A percentile compares a stretch with the other conserved stretches of the same genome.
phyloP scores from a whole-genome alignment of 2,888 invertebrate species.

The Drosophila paramelanica region DNA sequence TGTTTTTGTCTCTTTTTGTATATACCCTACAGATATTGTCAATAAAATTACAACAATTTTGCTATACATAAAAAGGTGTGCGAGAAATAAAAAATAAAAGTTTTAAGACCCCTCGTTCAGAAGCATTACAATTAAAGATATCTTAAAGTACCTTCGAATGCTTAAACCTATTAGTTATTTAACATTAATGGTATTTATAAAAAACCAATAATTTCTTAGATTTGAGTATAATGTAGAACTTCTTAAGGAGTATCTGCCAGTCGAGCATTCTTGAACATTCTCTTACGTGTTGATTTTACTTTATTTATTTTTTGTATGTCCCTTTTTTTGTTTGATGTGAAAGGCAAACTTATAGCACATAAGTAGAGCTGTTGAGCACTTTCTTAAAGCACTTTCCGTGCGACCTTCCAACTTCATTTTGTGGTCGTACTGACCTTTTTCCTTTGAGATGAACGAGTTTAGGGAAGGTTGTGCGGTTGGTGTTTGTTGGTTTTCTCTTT shows the following conservation, averaged over 20 bases:
- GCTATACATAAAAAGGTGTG: too few species aligned
- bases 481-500: not conserved
- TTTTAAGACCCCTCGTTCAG: too few species aligned
- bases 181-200: too few species aligned
- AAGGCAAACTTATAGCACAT: conserved; percentile 11
- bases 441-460: not conserved
- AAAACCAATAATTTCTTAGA: too few species aligned
- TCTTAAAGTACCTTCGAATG: too few species aligned
- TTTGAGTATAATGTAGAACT: too few species aligned
- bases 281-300: not conserved
- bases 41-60: too few species aligned
- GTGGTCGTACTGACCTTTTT: conserved; percentile 33
- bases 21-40: not conserved
- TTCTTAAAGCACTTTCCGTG: conserved; percentile 28
- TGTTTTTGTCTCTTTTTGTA: not conserved
- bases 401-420: conserved; percentile 40
- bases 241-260: not conserved
- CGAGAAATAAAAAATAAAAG: too few species aligned
- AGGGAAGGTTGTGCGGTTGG: not conserved
- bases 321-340: conserved; percentile 13
- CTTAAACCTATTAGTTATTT: too few species aligned
- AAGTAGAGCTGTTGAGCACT: conserved; percentile 23
- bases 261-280: not conserved
- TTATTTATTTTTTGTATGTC: not conserved
- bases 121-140: too few species aligned